Evolutionary conservation across 2,888 invertebrate species (phyloP).

Genomic region (Euclidia mi): DNA sequence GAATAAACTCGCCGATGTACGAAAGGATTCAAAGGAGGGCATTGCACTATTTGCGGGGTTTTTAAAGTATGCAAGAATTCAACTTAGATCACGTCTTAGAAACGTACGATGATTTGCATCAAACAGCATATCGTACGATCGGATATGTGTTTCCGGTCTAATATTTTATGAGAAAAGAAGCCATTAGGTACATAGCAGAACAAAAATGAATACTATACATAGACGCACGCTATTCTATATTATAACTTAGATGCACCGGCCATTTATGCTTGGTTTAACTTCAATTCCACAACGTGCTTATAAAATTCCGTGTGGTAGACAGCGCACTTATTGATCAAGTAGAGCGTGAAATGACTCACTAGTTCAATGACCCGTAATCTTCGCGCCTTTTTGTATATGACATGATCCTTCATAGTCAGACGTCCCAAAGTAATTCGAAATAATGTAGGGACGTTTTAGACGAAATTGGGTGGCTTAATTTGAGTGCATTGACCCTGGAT

Average conservation of each 20-base stretch:
- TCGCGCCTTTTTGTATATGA: conserved; percentile 45
- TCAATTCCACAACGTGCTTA: conserved; percentile 20
- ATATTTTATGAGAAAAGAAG: too few relatives aligned
- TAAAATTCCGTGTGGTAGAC: conserved; percentile 37
- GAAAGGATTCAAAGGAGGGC: background rate
- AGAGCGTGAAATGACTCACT: conserved; percentile 79
- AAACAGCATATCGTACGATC: too few relatives aligned
- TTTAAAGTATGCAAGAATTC: too few relatives aligned
- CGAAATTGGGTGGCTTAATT: background rate
- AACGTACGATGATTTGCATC: too few relatives aligned
- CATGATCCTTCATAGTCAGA: conserved; percentile 1
- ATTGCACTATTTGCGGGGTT: too few relatives aligned
- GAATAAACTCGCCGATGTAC: background rate
- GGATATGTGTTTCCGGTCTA: too few relatives aligned
- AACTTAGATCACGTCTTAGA: too few relatives aligned
- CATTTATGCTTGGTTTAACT: conserved; percentile 31
- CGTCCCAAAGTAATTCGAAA: conserved; percentile 2
- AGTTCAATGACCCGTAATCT: conserved; percentile 79
- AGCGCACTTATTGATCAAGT: conserved; percentile 66
- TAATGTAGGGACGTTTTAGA: background rate
- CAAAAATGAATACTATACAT: background rate
- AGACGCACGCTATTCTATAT: background rate
- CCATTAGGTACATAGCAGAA: background rate
- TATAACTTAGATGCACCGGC: background rate
- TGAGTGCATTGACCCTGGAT: background rate